Evolutionary conservation across 1,140 invertebrate species (phyloP).

Genomic region (Calosoma granatense): DNA sequence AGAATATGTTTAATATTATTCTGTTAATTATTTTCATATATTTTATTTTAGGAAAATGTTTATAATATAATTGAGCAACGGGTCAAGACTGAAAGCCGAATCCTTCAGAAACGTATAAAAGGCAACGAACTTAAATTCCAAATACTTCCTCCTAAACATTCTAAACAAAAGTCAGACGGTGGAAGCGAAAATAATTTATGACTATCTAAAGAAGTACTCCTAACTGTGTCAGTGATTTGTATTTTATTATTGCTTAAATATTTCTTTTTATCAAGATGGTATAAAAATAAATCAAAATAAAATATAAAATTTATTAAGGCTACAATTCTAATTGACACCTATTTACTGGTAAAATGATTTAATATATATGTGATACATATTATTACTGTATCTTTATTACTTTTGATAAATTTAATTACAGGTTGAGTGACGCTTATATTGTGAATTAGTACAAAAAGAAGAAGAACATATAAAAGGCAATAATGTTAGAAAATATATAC

Average conservation of each 20-base stretch:
- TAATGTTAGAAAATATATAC: too few relatives aligned
- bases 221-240: neutral
- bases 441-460: too few relatives aligned
- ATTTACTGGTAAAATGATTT: too few relatives aligned
- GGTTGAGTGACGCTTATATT: too few relatives aligned
- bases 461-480: too few relatives aligned
- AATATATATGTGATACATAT: too few relatives aligned
- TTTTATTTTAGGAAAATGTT: conserved; percentile 42
- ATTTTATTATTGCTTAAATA: neutral
- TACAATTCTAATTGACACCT: too few relatives aligned
- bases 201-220: conserved; percentile 16
- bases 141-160: conserved; percentile 37
- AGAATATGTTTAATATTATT: conserved; percentile 20
- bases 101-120: conserved; percentile 47
- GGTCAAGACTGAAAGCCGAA: conserved; percentile 33
- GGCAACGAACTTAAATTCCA: conserved; percentile 45
- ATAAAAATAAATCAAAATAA: neutral
- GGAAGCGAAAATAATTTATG: conserved; percentile 19
- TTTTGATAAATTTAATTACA: too few relatives aligned
- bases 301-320: too few relatives aligned
- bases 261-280: neutral
- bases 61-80: conserved; percentile 40
- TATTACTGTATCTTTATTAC: too few relatives aligned
- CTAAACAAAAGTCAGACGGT: conserved; percentile 15
- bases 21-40: conserved; percentile 15